Percentiles rank a stretch among this genome's conserved stretches.
Conservation (phyloP, 2,113 vertebrate species). For the Cygnus buccinator region DNA sequence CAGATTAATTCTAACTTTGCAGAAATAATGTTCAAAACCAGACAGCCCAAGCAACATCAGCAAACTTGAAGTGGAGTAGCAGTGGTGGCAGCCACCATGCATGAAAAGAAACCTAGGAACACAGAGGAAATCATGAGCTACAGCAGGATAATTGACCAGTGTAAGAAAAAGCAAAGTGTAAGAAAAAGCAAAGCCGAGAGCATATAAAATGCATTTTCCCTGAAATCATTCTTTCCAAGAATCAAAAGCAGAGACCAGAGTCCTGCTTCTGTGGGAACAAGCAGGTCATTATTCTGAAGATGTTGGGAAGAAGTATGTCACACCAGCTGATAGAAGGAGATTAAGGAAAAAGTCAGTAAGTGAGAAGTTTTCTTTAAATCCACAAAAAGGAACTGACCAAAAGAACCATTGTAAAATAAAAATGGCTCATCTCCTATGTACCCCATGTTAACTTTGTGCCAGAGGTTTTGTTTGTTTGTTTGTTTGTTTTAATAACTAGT, state of each 20-base stretch:
- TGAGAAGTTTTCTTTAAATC: rapidly evolving
- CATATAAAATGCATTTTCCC: not conserved
- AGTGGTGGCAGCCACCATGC: not conserved
- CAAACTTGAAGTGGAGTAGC: not conserved
- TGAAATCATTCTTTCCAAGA: not conserved
- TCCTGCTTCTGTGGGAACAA: not conserved
- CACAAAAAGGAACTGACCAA: not conserved
- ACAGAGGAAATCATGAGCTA: not conserved
- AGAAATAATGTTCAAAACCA: not conserved
- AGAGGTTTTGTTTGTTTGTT: not conserved
- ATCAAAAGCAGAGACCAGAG: not conserved
- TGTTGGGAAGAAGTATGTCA: not conserved
- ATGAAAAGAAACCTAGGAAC: not conserved
- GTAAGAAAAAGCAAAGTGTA: not conserved
- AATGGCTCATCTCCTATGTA: not conserved
- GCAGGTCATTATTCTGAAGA: not conserved
- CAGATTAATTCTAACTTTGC: not conserved
- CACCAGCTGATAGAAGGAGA: not conserved
- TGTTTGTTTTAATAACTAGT: not conserved
- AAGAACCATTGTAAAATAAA: not conserved
- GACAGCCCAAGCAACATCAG: not conserved
- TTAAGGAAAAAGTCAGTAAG: not conserved
- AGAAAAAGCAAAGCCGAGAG: not conserved
- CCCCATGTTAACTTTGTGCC: not conserved
- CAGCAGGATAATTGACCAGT: not conserved